Evolutionary conservation across 1,140 invertebrate genomes (phyloP).

Genomic region (Aphelenchoides avenae): DNA sequence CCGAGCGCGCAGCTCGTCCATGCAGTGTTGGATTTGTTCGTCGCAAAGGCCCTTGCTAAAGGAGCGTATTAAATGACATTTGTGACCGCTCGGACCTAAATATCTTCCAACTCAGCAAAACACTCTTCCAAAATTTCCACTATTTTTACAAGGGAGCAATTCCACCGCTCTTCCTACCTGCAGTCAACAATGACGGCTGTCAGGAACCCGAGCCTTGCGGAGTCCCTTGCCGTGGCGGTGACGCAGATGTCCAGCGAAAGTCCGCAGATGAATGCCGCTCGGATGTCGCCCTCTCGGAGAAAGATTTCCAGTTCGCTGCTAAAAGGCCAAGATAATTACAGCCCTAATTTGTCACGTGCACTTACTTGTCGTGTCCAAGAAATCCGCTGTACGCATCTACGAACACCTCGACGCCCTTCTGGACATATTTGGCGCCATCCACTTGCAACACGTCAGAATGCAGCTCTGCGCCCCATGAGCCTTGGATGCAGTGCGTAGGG

Average conservation of each 20-base stretch:
- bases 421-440: slow-evolving; percentile 74
- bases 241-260: slow-evolving; percentile 94
- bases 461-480: slow-evolving; percentile 85
- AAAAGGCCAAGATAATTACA: slow-evolving; percentile 67
- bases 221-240: slow-evolving; percentile 54
- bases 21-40: slow-evolving; percentile 42
- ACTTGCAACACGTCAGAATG: slow-evolving; percentile 80
- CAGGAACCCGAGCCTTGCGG: slow-evolving; percentile 65
- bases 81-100: too few relatives aligned
- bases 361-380: slow-evolving; percentile 72
- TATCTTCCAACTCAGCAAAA: slow-evolving; percentile 9
- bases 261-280: slow-evolving; percentile 89
- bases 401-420: slow-evolving; percentile 87
- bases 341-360: too few relatives aligned
- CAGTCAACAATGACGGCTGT: slow-evolving; percentile 47
- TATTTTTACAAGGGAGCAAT: neutral
- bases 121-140: too few relatives aligned
- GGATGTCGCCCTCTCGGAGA: slow-evolving; percentile 73
- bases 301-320: slow-evolving; percentile 79
- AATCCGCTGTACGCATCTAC: slow-evolving; percentile 96
- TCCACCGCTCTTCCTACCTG: slow-evolving; percentile 25
- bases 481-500: slow-evolving; percentile 90
- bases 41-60: slow-evolving; percentile 45
- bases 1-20: slow-evolving; percentile 16
- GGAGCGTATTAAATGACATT: too few relatives aligned